A percentile compares a stretch with the other conserved stretches of the same genome.
Conservation (phyloP, 2,888 invertebrate species). For the Mimas tiliae region DNA sequence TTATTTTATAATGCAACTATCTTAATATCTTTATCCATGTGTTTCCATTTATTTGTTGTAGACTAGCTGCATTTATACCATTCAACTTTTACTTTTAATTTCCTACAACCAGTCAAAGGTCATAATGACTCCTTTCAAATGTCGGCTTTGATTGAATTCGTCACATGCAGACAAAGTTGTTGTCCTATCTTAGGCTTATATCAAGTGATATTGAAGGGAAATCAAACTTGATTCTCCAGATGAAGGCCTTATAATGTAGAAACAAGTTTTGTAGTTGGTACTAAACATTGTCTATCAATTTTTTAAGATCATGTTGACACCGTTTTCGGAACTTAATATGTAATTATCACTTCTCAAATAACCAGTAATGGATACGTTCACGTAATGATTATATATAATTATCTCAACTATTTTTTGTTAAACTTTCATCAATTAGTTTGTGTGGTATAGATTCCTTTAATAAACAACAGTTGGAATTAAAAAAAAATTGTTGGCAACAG, state of each 20-base stretch:
- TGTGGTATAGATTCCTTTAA: background rate
- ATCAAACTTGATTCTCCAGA: too few species aligned
- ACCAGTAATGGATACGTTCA: constrained; percentile 15
- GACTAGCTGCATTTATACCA: too few species aligned
- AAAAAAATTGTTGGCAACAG: constrained; percentile 27
- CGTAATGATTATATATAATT: background rate
- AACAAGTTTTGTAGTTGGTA: background rate
- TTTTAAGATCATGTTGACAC: background rate
- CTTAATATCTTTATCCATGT: background rate
- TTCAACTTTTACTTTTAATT: too few species aligned
- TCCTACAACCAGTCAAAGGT: too few species aligned
- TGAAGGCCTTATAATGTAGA: background rate
- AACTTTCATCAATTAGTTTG: background rate
- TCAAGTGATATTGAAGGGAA: too few species aligned
- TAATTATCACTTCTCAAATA: constrained; percentile 24
- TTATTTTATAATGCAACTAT: too few species aligned
- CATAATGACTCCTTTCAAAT: too few species aligned
- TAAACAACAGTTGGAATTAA: background rate
- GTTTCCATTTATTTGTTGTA: too few species aligned
- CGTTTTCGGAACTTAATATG: background rate
- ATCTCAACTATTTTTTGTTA: too few species aligned
- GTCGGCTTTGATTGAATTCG: too few species aligned
- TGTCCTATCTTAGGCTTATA: too few species aligned
- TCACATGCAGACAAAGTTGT: too few species aligned
- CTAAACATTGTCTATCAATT: background rate